Evolutionary conservation across 2,113 vertebrate genomes (phyloP), one percentile per base, ranked within the genome.

Genomic region (Meriones unguiculatus): DNA sequence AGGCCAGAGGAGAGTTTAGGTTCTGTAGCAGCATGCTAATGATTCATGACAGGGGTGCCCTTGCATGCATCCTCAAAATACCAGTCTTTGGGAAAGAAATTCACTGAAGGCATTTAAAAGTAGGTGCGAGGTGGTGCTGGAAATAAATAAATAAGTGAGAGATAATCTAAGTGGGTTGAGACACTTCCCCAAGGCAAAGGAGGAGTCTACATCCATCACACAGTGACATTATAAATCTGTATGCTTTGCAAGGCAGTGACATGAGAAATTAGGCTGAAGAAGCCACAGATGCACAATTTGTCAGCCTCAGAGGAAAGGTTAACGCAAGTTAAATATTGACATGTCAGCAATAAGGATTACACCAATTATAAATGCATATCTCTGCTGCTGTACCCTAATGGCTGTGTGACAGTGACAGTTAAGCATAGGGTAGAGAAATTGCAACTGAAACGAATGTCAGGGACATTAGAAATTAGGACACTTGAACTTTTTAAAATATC

Each of bases 251-350:
- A 98, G 97, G 97, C 95, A 98, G 86, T 97, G 98, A 98, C 98
- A 98, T 98, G 98, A 99, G 98, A 98, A 98, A 99, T 98, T 98
- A 98, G 92, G 97, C 96, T 80, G 97, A 98, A 98, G 96, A 98
- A 98, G 98, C 77, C 97, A 95, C 97, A 97, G 98, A 98, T 98
- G 97, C 97, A 96, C 97, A 96, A 97, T 98, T 98, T 98, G 98
- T 98, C 98, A 98, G 98, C 98, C 98, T 98, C 98, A 97, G 98
- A 98, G 97, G 97, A 98, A 99, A 99, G 98, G 98, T 99, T 98
- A 98, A 98, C 98, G 97, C 92, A 98, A 99, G 98, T 98, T 98
- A 99, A 99, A 99, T 98, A 99, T 98, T 98, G 98, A 98, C 98
- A 98, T 98, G 98, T 98, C 98, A 99, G 98, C 98, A 98, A 98